Evolutionary conservation across 1,140 invertebrate species (phyloP), one percentile per base, ranked within the genome.

Genomic region (Cydia amplana): DNA sequence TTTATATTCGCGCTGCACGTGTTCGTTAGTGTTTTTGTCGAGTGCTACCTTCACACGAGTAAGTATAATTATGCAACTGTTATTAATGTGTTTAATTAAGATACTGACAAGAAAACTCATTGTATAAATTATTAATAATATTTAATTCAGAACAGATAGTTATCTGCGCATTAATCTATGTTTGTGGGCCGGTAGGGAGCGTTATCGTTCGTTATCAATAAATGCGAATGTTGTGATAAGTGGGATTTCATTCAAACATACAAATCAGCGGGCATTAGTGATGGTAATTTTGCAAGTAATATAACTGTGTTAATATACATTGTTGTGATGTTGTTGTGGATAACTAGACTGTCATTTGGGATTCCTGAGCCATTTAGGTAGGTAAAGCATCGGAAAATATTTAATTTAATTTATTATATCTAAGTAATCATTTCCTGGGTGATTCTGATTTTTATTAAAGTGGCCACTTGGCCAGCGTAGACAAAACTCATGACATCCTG

Each of bases 141-240:
- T 23, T 60, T 60, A 60, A 10, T 23, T 60, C 9, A 60, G 23
- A 60, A 60, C 18, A 23, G n/a, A 18, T 65, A 2, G 23, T 65
- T 64, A 14, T n/a, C 18, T 70, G 32, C 32, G 28, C 32, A 36
- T 40, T 67, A 20, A 70, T 16, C 64, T 23, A 36, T 67, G 20
- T 60, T 60, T 40, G 32, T 32, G 65, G 28, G 23, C 65, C 32
- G 65, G 65, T 36, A 36, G 64, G 16, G 65, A 70, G 18, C 65
- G 28, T 70, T 70, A 36, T 20, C 65, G n/a, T 70, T 12, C 9
- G 65, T 70, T 70, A 70, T 70, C 65, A 36, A 60, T n/a, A 28
- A 14, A 4, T 70, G 32, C 65, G n/a, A 70, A 70, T 70, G 7
- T 36, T 70, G 4, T 67, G 64, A 67, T 67, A 32, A 67, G 25